Percentiles rank a stretch among this genome's conserved stretches.
phyloP scores from a whole-genome alignment of 2,797 vertebrate genomes.

The Chelonia mydas region DNA sequence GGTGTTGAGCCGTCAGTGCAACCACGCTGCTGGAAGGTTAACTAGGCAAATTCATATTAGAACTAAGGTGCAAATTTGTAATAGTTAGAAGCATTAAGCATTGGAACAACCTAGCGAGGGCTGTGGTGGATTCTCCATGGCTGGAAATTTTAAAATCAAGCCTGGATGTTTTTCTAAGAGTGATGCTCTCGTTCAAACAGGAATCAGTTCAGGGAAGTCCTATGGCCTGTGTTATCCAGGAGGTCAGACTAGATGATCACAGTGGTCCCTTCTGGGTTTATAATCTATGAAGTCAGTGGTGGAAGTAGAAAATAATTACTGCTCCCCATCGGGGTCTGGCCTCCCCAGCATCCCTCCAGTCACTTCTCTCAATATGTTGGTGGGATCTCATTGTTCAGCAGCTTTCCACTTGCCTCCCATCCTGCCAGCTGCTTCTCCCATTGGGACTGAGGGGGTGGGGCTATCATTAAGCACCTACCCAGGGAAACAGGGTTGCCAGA shows the following conservation, averaged over 20 bases:
- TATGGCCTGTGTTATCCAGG: not conserved
- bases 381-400: too few relatives aligned
- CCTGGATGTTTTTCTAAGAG: not conserved
- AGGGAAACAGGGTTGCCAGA: not conserved
- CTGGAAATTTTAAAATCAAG: not conserved
- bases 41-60: not conserved
- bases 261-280: too few relatives aligned
- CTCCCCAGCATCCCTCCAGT: too few relatives aligned
- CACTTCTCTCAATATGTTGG: too few relatives aligned
- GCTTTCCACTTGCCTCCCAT: too few relatives aligned
- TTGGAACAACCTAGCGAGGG: not conserved
- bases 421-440: too few relatives aligned
- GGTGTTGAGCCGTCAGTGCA: not conserved
- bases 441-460: not conserved
- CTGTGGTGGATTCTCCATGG: not conserved
- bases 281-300: too few relatives aligned
- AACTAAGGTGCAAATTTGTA: not conserved
- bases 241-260: not conserved
- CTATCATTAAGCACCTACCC: not conserved
- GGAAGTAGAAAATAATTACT: too few relatives aligned
- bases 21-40: not conserved
- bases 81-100: not conserved
- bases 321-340: too few relatives aligned
- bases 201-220: not conserved
- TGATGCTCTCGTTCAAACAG: not conserved